These are phyloP conservation scores for Catajapyx aquilonaris DNA, from an alignment of 1,140 invertebrate species.

Conservation along the genomic window DNA sequence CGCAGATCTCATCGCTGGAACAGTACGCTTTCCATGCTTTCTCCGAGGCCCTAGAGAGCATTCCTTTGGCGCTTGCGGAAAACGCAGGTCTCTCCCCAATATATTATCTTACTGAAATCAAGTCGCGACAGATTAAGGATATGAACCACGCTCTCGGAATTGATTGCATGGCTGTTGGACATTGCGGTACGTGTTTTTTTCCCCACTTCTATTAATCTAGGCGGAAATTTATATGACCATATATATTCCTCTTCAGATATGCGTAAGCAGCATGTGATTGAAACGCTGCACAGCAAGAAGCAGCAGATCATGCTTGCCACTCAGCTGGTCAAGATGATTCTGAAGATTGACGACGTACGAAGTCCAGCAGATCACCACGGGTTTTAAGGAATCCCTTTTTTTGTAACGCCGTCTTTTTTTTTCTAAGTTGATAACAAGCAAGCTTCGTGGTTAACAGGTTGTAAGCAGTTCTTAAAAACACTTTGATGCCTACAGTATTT, in stretches of 20 bases:
- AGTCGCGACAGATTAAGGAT: constrained; percentile 65
- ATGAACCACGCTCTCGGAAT: constrained; percentile 78
- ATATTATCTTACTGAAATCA: constrained; percentile 77
- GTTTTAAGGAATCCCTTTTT: too few species aligned
- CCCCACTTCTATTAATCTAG: too few species aligned
- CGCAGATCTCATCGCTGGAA: constrained; percentile 65
- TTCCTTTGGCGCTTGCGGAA: constrained; percentile 89
- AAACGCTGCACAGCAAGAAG: constrained; percentile 90
- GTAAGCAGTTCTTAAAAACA: too few species aligned
- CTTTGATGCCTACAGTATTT: too few species aligned
- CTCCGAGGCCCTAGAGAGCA: constrained; percentile 82
- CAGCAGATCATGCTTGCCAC: constrained; percentile 94
- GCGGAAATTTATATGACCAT: too few species aligned
- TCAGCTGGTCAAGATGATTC: constrained; percentile 96
- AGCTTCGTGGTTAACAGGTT: too few species aligned
- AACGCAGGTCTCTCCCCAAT: constrained; percentile 89
- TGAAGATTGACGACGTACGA: constrained; percentile 97
- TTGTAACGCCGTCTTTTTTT: too few species aligned
- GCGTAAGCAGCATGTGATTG: constrained; percentile 88
- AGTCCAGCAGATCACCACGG: too few species aligned
- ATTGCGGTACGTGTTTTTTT: too few species aligned
- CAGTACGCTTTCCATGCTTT: constrained; percentile 96
- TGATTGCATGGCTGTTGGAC: too few species aligned
- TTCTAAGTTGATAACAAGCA: too few species aligned
- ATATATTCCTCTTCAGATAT: constrained; percentile 48